These are phyloP conservation scores for Onychomys torridus DNA, from an alignment of 2,797 vertebrate species.

Conservation along the genomic window DNA sequence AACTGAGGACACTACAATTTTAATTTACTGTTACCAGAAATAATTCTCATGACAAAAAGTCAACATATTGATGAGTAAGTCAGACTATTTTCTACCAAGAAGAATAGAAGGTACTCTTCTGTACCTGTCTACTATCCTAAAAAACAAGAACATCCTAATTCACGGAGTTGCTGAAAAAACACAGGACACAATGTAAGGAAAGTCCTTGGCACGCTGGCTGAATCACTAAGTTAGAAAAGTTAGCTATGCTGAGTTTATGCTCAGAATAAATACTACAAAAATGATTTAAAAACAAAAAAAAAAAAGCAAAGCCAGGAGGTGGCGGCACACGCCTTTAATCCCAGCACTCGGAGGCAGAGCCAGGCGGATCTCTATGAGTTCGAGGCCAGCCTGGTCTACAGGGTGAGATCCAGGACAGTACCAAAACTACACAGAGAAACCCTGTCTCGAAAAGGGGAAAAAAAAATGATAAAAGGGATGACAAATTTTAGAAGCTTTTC, in stretches of 20 bases:
- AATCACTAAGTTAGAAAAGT: constrained; percentile 6
- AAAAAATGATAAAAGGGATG: background rate
- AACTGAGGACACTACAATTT: background rate
- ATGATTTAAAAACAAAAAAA: background rate
- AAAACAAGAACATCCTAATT: background rate
- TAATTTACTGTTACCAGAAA: constrained; percentile 18
- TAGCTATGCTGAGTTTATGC: constrained; percentile 40
- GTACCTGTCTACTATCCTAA: constrained; percentile 28
- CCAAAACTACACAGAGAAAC: too few relatives aligned
- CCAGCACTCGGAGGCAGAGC: too few relatives aligned
- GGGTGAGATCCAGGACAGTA: too few relatives aligned
- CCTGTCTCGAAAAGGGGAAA: too few relatives aligned
- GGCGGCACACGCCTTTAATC: too few relatives aligned
- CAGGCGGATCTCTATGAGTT: too few relatives aligned
- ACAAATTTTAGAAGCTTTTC: constrained; percentile 26
- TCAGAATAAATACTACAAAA: constrained; percentile 48
- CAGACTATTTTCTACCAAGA: background rate
- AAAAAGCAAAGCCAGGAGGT: too few relatives aligned
- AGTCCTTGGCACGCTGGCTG: background rate
- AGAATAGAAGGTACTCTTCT: too few relatives aligned
- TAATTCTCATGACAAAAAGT: constrained; percentile 4
- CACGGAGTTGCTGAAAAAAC: background rate
- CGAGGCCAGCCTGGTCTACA: too few relatives aligned
- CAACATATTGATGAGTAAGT: background rate
- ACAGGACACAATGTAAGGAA: background rate